phyloP scores from a whole-genome alignment of 2,797 vertebrate genomes.

The Epinephelus coioides region DNA sequence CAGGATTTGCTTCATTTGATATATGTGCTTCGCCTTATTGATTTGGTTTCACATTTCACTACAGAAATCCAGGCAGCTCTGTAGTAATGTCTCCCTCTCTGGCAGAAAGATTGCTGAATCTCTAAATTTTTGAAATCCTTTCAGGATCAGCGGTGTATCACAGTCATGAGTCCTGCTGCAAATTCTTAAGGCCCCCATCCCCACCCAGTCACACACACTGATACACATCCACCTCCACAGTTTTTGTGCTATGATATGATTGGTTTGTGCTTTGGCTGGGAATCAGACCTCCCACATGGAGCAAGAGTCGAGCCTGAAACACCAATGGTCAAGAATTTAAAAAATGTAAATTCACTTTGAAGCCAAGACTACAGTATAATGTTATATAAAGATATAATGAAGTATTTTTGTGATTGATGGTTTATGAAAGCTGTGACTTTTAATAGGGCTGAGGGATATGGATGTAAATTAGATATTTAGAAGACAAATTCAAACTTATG shows the following conservation, averaged over 20 bases:
- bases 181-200: conserved; percentile 5
- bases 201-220: not conserved
- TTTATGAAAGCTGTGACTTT: not conserved
- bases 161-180: conserved; percentile 29
- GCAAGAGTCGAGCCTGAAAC: not conserved
- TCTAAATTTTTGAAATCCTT: not conserved
- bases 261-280: not conserved
- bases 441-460: not conserved
- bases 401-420: not conserved
- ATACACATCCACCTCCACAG: not conserved
- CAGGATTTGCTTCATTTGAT: conserved; percentile 41
- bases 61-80: not conserved
- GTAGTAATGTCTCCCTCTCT: not conserved
- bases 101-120: conserved; percentile 1
- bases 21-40: conserved; percentile 18
- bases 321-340: not conserved
- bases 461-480: not conserved
- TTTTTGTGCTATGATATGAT: conserved; percentile 5
- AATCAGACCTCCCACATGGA: conserved; percentile 21
- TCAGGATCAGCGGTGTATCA: not conserved
- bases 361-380: no score
- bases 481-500: not conserved
- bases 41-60: conserved; percentile 27
- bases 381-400: not conserved
- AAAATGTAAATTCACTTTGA: not conserved